phyloP scores from a whole-genome alignment of 2,797 vertebrate genomes.

The Acanthornis magna region DNA sequence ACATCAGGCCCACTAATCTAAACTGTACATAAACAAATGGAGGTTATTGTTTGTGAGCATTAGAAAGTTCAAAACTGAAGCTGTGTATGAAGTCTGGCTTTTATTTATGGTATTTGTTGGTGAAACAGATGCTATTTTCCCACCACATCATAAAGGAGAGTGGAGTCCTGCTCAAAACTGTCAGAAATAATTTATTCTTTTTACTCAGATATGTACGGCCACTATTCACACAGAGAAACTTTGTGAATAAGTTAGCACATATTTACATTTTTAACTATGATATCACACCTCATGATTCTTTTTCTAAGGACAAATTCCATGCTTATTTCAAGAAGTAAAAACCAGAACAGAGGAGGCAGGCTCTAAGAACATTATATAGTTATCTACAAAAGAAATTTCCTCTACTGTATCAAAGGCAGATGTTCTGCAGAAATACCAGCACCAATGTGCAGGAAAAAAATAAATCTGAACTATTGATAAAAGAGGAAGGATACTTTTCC shows the following conservation, averaged over 20 bases:
- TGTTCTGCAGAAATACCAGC: background rate
- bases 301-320: background rate
- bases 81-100: background rate
- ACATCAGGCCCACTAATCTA: background rate
- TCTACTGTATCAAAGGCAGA: background rate
- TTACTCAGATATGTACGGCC: background rate
- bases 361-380: background rate
- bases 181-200: background rate
- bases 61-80: background rate
- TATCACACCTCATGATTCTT: background rate
- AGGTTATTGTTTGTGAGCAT: background rate
- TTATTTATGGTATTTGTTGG: background rate
- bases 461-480: background rate
- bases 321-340: background rate
- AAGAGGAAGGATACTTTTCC: background rate
- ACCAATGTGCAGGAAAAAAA: background rate
- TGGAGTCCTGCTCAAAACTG: background rate
- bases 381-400: background rate
- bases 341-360: background rate
- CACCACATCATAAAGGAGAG: background rate
- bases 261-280: background rate
- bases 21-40: background rate
- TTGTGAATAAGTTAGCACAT: background rate
- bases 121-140: background rate
- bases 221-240: background rate